A percentile compares a stretch with the other conserved stretches of the same genome.
Conservation (phyloP, 2,888 invertebrate genomes). For the Rotaria magnacalcarata region DNA sequence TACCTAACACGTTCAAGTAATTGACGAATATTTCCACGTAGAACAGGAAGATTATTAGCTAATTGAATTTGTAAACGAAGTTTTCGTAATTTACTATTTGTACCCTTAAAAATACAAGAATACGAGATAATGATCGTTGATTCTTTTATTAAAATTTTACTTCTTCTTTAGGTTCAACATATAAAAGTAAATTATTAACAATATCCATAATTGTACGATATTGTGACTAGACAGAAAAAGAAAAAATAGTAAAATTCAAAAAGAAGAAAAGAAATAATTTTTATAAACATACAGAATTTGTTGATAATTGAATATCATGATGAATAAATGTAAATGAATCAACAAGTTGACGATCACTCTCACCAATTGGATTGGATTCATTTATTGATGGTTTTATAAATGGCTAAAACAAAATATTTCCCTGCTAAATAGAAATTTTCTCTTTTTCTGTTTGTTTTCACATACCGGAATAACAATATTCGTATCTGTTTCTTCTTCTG, state of each 20-base stretch:
- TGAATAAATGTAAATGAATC: constrained; percentile 97
- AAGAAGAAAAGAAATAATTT: neutral
- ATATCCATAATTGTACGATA: constrained; percentile 95
- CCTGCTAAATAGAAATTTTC: neutral
- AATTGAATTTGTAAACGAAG: constrained; percentile 29
- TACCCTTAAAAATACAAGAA: neutral
- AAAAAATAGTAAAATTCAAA: neutral
- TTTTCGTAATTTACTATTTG: constrained; percentile 4
- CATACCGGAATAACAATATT: constrained; percentile 18
- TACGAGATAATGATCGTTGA: neutral
- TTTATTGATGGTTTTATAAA: constrained; percentile 1
- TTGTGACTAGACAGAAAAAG: constrained; percentile 62
- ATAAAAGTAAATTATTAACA: constrained; percentile 89
- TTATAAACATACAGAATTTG: constrained; percentile 72
- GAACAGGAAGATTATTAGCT: neutral
- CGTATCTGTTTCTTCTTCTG: constrained; percentile 13
- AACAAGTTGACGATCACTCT: constrained; percentile 64
- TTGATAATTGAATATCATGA: constrained; percentile 94
- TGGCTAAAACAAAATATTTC: neutral
- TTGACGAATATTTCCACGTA: constrained; percentile 5
- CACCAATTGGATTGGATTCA: neutral
- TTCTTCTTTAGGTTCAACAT: constrained; percentile 89
- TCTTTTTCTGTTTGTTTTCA: neutral
- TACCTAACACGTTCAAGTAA: constrained; percentile 9
- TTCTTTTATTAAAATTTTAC: constrained; percentile 48